A percentile compares a stretch with the other conserved stretches of the same genome.
These are phyloP conservation scores for Ictalurus punctatus DNA, from an alignment of 2,113 vertebrate genomes.

Conservation along the genomic window DNA sequence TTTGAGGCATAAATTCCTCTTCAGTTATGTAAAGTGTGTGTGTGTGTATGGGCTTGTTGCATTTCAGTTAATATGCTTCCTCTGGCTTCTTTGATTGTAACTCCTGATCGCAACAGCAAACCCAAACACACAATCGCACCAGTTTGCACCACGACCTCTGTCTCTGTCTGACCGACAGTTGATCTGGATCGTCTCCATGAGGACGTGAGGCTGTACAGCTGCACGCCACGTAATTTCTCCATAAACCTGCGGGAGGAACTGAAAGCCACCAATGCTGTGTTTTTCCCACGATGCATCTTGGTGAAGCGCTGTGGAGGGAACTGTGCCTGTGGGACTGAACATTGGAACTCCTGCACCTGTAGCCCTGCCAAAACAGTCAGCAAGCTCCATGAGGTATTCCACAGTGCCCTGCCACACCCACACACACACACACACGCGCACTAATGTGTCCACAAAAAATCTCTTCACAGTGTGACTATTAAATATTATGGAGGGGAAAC, in stretches of 20 bases:
- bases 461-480: neutral
- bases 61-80: too few relatives aligned
- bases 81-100: too few relatives aligned
- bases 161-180: constrained; percentile 70
- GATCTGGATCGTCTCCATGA: constrained; percentile 91
- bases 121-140: neutral
- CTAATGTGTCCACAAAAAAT: neutral
- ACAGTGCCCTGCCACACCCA: neutral
- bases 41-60: neutral
- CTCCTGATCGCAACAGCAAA: neutral
- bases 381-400: constrained; percentile 89
- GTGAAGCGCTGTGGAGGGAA: constrained; percentile 94
- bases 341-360: constrained; percentile 88
- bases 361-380: constrained; percentile 80
- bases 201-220: constrained; percentile 94
- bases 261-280: constrained; percentile 82
- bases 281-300: constrained; percentile 94
- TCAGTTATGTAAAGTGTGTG: neutral
- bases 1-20: neutral
- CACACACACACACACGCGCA: constrained; percentile 36
- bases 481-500: neutral
- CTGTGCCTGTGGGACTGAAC: constrained; percentile 85
- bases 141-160: neutral
- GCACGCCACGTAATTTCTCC: constrained; percentile 91
- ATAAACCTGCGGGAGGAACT: constrained; percentile 93